Base-by-base conservation (phyloP, 1,140 invertebrate genomes). In the Doryteuthis pealeii region DNA sequence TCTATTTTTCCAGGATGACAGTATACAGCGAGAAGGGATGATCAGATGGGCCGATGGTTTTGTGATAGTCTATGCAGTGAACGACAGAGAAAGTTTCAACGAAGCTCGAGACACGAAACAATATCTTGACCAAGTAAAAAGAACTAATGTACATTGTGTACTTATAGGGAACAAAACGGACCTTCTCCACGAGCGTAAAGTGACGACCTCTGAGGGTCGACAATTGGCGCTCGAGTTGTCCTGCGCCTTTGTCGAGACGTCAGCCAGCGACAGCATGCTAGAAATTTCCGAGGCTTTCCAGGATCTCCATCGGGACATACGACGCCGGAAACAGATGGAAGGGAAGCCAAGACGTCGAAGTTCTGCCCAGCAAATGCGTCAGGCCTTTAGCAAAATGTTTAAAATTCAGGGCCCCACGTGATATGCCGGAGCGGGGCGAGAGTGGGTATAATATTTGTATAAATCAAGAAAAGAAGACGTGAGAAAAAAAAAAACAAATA, bases 151-250 rank as follows among this genome's bases (percentile, higher is more conserved):
- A 0, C 81, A 83, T 40, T 90, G 95, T 30, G 92, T 94, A 32
- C 86, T 95, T 70, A 93, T 95, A 18, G 96, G 92, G 30, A 97
- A 97, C 84, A 98, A 98, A 89, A 93, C 92, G 22, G 95, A 97
- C 83, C 94, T 97, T 92, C 93, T 95, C 45, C 95, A 96, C 87
- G 88, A 96, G 70, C 89, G 95, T 80, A 93, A 96, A 91, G 94
- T 97, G 67, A 94, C 92, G 80, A 90, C 91, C 10, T 94, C 95
- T 79, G 95, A 97, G 88, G 96, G 93, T 0, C 91, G 92, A 77
- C 87, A 91, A 8, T 87, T 93, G 32, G 93, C 92, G 76, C 82
- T 92, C 91, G 88, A 93, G 58, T 84, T 95, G 78, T 92, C 93
- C 49, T 94, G 93, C 83, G 92, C 93, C 74, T 95, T 95, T 81